Percentiles rank a stretch among this genome's conserved stretches.
These are phyloP conservation scores for Liolophura sinensis DNA, from an alignment of 1,140 invertebrate genomes.

Conservation along the genomic window DNA sequence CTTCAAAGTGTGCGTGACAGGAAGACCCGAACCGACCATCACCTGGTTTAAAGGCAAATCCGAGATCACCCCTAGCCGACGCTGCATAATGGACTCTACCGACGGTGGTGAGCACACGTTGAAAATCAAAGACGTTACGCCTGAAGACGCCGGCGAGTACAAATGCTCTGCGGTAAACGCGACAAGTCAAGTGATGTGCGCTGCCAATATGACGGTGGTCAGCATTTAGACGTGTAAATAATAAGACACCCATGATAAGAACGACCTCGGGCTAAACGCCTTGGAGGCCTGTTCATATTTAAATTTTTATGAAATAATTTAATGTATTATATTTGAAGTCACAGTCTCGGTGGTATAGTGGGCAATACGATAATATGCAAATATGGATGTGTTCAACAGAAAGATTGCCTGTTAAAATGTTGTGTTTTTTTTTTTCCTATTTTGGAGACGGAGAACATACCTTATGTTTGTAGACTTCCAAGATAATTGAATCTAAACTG, in stretches of 20 bases:
- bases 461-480: too few species aligned
- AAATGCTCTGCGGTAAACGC: conserved; percentile 83
- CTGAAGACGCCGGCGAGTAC: conserved; percentile 84
- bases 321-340: too few species aligned
- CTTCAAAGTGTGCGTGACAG: conserved; percentile 49
- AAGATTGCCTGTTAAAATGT: too few species aligned
- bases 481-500: too few species aligned
- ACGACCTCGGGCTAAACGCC: too few species aligned
- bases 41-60: conserved; percentile 49
- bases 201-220: conserved; percentile 50
- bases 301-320: too few species aligned
- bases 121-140: conserved; percentile 74
- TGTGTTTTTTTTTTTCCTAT: too few species aligned
- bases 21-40: conserved; percentile 49
- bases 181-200: conserved; percentile 78
- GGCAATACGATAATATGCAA: too few species aligned
- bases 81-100: neutral
- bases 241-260: neutral
- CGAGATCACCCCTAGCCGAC: neutral
- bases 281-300: too few species aligned
- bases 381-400: too few species aligned
- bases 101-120: conserved; percentile 22
- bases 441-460: too few species aligned
- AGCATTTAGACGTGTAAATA: conserved; percentile 23
- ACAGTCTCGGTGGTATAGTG: too few species aligned